Conservation (phyloP, 2,888 invertebrate genomes). For the Machimus rusticus region DNA sequence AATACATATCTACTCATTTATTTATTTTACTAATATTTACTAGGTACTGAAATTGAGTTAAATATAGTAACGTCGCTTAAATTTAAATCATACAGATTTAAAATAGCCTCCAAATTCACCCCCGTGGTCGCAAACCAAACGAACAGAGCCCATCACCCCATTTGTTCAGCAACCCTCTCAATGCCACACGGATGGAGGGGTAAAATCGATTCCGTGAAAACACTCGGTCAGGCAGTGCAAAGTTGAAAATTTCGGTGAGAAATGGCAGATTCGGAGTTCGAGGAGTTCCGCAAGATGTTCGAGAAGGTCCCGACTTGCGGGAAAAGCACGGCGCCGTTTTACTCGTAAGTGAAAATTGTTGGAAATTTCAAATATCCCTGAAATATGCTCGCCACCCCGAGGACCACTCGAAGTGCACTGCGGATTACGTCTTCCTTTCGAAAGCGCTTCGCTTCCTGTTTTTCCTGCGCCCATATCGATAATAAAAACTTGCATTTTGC, state of each 20-base stretch:
- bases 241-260: slow-evolving; percentile 49
- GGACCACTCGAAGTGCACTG: not conserved
- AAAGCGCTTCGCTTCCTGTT: not conserved
- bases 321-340: slow-evolving; percentile 79
- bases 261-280: slow-evolving; percentile 94
- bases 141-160: not conserved
- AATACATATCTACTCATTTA: no score
- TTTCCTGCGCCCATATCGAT: not conserved
- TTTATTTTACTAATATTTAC: no score
- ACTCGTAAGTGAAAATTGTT: slow-evolving; percentile 76
- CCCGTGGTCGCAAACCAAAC: not conserved
- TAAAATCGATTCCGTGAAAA: slow-evolving; percentile 41
- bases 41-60: no score
- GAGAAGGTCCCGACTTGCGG: slow-evolving; percentile 81
- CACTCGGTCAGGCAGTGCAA: slow-evolving; percentile 61
- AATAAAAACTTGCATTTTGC: not conserved
- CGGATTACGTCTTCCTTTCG: not conserved
- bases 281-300: slow-evolving; percentile 88
- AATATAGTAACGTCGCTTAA: no score
- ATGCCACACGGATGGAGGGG: slow-evolving; percentile 29
- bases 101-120: not conserved
- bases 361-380: not conserved
- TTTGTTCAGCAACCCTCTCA: slow-evolving; percentile 24
- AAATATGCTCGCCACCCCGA: not conserved
- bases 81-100: not conserved